Evolutionary conservation across 2,797 vertebrate genomes (phyloP).

Genomic region (Bradypodion pumilum): DNA sequence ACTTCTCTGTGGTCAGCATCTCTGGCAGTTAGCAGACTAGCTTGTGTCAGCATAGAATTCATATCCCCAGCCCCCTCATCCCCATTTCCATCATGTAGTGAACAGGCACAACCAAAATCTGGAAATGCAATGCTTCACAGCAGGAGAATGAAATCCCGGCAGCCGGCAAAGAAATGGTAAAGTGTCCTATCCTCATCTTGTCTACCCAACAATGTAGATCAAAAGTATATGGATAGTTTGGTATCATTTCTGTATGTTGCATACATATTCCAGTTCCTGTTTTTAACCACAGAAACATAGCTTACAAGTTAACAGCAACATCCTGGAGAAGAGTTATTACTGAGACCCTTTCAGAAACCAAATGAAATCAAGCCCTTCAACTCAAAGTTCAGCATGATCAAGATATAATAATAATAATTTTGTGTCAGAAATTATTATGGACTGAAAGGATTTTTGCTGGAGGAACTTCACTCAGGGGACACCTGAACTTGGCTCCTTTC

Average conservation of each 20-base stretch:
- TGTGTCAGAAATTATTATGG: too few species aligned
- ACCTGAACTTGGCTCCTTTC: too few species aligned
- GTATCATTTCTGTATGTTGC: background rate
- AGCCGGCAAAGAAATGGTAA: background rate
- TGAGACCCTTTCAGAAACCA: background rate
- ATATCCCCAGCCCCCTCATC: background rate
- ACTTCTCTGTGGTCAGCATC: background rate
- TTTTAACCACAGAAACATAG: background rate
- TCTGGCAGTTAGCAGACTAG: background rate
- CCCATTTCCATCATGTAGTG: background rate
- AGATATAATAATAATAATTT: too few species aligned
- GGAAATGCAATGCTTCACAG: background rate
- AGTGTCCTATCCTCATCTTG: background rate
- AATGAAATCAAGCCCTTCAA: background rate
- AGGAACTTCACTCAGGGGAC: too few species aligned
- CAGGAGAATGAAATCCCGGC: background rate
- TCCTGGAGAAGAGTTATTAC: background rate
- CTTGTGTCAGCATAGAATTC: background rate
- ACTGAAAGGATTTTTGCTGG: too few species aligned
- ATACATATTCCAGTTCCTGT: background rate
- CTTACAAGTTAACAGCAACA: background rate
- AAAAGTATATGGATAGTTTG: background rate
- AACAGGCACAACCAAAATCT: background rate
- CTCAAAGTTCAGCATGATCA: background rate
- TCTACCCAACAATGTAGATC: background rate